Base-by-base conservation (phyloP, 2,113 vertebrate genomes). In the Zosterops japonicus region DNA sequence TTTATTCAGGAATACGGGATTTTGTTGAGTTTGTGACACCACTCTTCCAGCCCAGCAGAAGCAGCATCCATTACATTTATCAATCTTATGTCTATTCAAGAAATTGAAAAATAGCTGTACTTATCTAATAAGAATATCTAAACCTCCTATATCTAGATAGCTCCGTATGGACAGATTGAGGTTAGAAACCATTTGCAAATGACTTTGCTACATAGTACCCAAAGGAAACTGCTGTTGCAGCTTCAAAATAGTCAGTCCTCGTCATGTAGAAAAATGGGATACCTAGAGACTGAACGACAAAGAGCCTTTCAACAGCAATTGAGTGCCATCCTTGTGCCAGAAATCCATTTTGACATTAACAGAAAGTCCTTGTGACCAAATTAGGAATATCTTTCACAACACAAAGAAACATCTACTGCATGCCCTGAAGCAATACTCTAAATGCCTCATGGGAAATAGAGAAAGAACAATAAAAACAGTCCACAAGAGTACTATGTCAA, bases 151-250 rank as follows among this genome's bases (percentile, higher is more conserved):
- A 41, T 24, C 69, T 56, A 74, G 9, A 1, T 64, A 42, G 21
- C 24, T 35, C 70, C 11, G 7, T 14, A 49, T 11, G 0, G 0
- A 57, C 31, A 57, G 24, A n/a, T 0, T 11, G 35, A 59, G 25
- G n/a, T 19, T 41, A 36, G 25, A 79, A 69, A 69, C 7, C 6
- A 23, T 42, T 20, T 87, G 25, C 5, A 53, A 80, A 19, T 36
- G 22, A 8, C 20, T 87, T 77, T 78, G 35, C 29, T 65, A 53
- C 19, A 35, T 5, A 87, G 11, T 14, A n/a, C 35, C 20, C 15
- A 64, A 60, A 42, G 18, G 23, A 56, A 93, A 55, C 4, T 11
- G 13, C 29, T 55, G 22, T 22, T 68, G 20, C 23, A 72, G 35
- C 29, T 55, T 55, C 49, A 72, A 41, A 83, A 80, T 1, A 89